A percentile compares a stretch with the other conserved stretches of the same genome.
These are phyloP conservation scores for Charanyca ferruginea DNA, from an alignment of 2,888 invertebrate genomes.

Conservation along the genomic window DNA sequence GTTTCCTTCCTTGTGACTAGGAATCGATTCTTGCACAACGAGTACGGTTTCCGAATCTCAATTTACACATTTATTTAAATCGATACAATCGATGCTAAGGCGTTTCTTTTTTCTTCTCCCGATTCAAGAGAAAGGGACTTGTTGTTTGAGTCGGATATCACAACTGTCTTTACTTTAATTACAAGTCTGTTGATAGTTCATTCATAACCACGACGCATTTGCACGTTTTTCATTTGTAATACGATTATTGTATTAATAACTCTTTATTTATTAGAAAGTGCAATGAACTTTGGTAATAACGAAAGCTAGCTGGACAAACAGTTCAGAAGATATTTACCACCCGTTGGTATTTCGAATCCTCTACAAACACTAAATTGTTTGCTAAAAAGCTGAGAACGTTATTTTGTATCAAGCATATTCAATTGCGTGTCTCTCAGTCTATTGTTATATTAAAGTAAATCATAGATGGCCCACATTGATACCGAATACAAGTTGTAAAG, in stretches of 20 bases:
- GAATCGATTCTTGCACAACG: constrained; percentile 64
- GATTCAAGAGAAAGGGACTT: not conserved
- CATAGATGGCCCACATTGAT: constrained; percentile 52
- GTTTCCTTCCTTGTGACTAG: constrained; percentile 76
- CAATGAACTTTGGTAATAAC: not conserved
- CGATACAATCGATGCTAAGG: constrained; percentile 23
- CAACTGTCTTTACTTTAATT: constrained; percentile 1
- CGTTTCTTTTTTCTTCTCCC: constrained; percentile 10
- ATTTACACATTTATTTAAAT: constrained; percentile 52
- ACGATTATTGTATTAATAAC: not conserved
- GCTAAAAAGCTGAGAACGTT: constrained; percentile 11
- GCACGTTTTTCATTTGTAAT: not conserved
- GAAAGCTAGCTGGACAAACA: not conserved
- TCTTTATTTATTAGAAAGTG: not conserved
- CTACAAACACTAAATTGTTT: not conserved
- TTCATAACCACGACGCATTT: not conserved
- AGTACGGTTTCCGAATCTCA: constrained; percentile 57
- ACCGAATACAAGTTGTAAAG: constrained; percentile 28
- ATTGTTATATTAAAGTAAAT: constrained; percentile 43
- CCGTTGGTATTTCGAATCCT: constrained; percentile 1
- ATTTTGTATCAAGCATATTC: constrained; percentile 34
- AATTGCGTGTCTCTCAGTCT: constrained; percentile 38
- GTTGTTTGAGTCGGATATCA: not conserved
- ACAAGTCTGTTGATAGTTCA: not conserved
- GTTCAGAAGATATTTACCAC: not conserved